A percentile compares a stretch with the other conserved stretches of the same genome.
Evolutionary conservation across 2,797 vertebrate species (phyloP).

Genomic region (Chiroxiphia lanceolata): DNA sequence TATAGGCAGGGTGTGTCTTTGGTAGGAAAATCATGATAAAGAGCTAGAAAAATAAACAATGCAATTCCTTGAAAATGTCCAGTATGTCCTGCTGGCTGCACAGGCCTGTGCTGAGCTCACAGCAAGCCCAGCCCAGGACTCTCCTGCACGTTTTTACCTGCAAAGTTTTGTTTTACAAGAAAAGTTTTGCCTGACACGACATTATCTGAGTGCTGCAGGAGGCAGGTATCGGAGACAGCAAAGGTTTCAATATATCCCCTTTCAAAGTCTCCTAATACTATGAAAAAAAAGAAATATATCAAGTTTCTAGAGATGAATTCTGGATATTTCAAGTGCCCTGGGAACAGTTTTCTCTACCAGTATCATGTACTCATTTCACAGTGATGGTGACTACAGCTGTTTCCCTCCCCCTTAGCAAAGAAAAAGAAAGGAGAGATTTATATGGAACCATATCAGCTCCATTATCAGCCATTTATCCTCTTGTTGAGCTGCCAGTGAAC

Average conservation of each 20-base stretch:
- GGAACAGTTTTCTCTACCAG: neutral
- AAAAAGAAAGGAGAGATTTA: neutral
- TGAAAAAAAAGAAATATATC: neutral
- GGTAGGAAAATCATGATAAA: conserved; percentile 44
- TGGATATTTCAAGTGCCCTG: neutral
- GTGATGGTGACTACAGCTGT: neutral
- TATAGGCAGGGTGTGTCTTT: conserved; percentile 44
- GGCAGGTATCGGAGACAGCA: neutral
- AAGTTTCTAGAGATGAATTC: neutral
- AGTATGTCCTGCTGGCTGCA: neutral
- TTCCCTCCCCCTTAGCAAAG: neutral
- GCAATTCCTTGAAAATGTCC: neutral
- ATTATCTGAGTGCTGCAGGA: neutral
- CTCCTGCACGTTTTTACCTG: neutral
- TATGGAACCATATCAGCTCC: neutral
- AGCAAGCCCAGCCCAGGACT: neutral
- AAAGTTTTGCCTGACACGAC: neutral
- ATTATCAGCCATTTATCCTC: neutral
- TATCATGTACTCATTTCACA: neutral
- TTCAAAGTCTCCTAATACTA: neutral
- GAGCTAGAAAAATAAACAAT: conserved; percentile 4
- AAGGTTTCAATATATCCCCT: neutral
- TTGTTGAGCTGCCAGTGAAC: neutral
- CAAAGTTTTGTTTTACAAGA: neutral
- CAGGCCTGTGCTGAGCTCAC: neutral